Evolutionary conservation across 2,888 invertebrate species (phyloP), one percentile per base, ranked within the genome.

Genomic region (Stenolophus ochropezus): DNA sequence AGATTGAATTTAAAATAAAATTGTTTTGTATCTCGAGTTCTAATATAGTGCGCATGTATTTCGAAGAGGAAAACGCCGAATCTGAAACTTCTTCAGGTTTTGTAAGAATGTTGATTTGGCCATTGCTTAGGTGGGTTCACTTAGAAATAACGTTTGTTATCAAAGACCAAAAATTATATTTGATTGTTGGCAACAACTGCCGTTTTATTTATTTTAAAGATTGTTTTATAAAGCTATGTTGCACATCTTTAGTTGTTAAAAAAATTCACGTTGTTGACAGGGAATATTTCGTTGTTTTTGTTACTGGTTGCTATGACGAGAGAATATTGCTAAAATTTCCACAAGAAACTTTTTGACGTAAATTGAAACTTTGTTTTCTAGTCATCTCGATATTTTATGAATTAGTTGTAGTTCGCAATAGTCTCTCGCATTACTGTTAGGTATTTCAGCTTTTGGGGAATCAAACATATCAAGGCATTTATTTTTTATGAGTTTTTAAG

Each of bases 101-200:
- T 73, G 73, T 73, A 49, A 73, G 65, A 69, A 69, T 69, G 73
- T 49, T 49, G 47, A 23, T 73, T 49, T 49, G 73, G 73, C 73
- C 23, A 73, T 73, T 73, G 73, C 73, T 73, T 73, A 49, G 73
- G 21, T 73, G 73, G 73, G 73, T 73, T 73, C 73, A 49, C 49
- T 18, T 73, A 73, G 73, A 73, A 73, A 21, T 73, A 73, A 73
- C 73, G 49, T 73, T 73, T 73, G 73, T 73, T 73, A 69, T 69
- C 69, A 33, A 42, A 69, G 73, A 73, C 73, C 73, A 73, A 73
- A 73, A 49, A 73, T 73, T 73, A 73, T 73, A 73, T 73, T 65
- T 73, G 73, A 73, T 73, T 73, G 73, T 73, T 73, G 73, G 73
- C 73, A 21, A 49, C 16, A 49, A n/a, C 49, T 49, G 73, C 73